A percentile compares a stretch with the other conserved stretches of the same genome.
These are phyloP conservation scores for Sphaeramia orbicularis DNA, from an alignment of 2,797 vertebrate species.

Conservation along the genomic window DNA sequence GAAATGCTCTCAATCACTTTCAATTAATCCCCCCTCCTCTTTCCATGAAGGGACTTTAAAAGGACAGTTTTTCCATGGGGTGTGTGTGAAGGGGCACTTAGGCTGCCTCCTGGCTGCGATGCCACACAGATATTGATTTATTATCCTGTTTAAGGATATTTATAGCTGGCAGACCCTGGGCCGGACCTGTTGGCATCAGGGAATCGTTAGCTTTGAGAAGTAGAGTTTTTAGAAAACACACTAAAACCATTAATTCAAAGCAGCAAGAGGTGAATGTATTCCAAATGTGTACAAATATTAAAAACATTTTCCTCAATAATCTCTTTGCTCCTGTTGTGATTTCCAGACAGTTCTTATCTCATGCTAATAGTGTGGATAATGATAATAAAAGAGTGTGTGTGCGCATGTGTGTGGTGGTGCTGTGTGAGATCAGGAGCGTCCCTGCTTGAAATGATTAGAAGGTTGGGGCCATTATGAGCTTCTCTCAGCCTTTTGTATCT, in stretches of 20 bases:
- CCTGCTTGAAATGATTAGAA: constrained; percentile 85
- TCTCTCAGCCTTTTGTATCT: constrained; percentile 87
- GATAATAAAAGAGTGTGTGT: constrained; percentile 71
- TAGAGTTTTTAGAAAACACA: background rate
- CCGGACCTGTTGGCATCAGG: constrained; percentile 64
- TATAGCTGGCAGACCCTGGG: constrained; percentile 47
- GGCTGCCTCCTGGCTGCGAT: constrained; percentile 52
- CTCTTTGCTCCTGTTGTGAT: constrained; percentile 68
- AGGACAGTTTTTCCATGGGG: constrained; percentile 72
- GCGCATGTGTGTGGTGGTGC: constrained; percentile 49
- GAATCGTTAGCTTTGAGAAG: constrained; percentile 39
- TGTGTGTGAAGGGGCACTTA: constrained; percentile 50
- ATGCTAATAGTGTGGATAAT: constrained; percentile 82
- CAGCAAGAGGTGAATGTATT: constrained; percentile 6
- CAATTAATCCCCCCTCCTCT: constrained; percentile 69
- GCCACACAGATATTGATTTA: constrained; percentile 78
- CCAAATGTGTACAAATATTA: constrained; percentile 44
- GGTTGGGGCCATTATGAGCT: constrained; percentile 80
- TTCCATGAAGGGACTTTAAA: constrained; percentile 57
- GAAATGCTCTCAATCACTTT: constrained; percentile 84
- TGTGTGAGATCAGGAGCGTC: constrained; percentile 68
- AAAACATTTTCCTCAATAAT: constrained; percentile 65
- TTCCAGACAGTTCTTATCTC: constrained; percentile 79
- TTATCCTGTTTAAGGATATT: constrained; percentile 60
- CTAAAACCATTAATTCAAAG: background rate